Evolutionary conservation across 2,797 vertebrate species (phyloP), one percentile per base, ranked within the genome.

Genomic region (Trachurus trachurus): DNA sequence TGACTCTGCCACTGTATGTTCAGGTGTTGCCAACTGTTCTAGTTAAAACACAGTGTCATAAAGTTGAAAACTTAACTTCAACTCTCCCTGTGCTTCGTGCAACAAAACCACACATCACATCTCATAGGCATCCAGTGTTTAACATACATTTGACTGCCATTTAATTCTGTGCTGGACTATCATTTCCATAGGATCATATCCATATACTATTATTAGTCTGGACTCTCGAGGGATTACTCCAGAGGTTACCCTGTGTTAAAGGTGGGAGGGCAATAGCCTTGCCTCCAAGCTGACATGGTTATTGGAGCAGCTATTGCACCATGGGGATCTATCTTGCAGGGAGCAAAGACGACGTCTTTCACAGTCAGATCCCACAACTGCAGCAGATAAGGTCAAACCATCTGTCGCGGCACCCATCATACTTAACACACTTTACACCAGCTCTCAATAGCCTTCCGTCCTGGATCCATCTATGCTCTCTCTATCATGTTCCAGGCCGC

Each of bases 211-310:
- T 89, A 92, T 93, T 92, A 92, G 88, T 85, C 83, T 39, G 78
- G 67, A 77, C 69, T 78, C 88, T 84, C 70, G 1, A 54, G 89
- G 89, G 88, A 89, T 90, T 83, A 74, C 80, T 91, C 83, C 61
- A 66, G 83, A 90, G 92, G 90, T 91, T 87, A 89, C 74, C 59
- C 74, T 79, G 89, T 93, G 92, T 82, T 89, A 89, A 76, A 87
- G 88, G 93, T 92, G 84, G 75, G 86, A 91, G 90, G 89, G 90
- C 91, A 94, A 94, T 87, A 69, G 91, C 79, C 74, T 62, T 89
- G 87, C 84, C 91, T 91, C 80, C 56, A 56, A 85, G 85, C 57
- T 90, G 90, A 94, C 90, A 90, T 87, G 89, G 90, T 89, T 90
- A 92, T 90, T 90, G 87, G 78, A 87, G 80, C 78, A 49, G 89